A percentile compares a stretch with the other conserved stretches of the same genome.
phyloP scores from a whole-genome alignment of 2,113 vertebrate species.

The Chaetodon auriga region DNA sequence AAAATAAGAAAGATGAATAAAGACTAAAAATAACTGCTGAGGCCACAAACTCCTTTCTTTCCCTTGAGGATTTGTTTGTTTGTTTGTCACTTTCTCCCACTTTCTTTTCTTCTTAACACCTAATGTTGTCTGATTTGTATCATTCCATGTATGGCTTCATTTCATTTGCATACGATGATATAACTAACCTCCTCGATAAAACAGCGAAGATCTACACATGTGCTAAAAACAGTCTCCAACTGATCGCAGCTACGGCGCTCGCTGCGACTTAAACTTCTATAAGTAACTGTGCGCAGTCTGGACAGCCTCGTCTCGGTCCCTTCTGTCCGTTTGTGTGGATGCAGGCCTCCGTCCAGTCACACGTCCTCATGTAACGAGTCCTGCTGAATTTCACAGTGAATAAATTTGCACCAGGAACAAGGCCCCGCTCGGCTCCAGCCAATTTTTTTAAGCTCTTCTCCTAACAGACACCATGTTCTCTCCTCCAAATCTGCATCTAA shows the following conservation, averaged over 20 bases:
- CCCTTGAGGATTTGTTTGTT: background rate
- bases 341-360: conserved; percentile 76
- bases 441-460: conserved; percentile 55
- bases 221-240: conserved; percentile 19
- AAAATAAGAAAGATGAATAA: background rate
- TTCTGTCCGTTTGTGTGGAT: conserved; percentile 68
- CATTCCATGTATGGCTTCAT: background rate
- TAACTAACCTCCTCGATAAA: background rate
- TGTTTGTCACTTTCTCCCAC: background rate
- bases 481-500: conserved; percentile 41
- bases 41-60: background rate
- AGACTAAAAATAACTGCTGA: background rate
- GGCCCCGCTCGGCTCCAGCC: conserved; percentile 62
- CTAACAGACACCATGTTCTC: conserved; percentile 51
- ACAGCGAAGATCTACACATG: background rate
- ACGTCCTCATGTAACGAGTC: conserved; percentile 72
- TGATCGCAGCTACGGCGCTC: conserved; percentile 4
- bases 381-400: conserved; percentile 79
- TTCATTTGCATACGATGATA: background rate
- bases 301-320: conserved; percentile 57
- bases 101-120: background rate
- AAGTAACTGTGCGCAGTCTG: conserved; percentile 55
- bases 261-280: conserved; percentile 45
- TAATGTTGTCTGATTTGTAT: background rate
- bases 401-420: conserved; percentile 80